These are phyloP conservation scores for Sussaba pulchella DNA, from an alignment of 2,888 invertebrate species.

Conservation along the genomic window DNA sequence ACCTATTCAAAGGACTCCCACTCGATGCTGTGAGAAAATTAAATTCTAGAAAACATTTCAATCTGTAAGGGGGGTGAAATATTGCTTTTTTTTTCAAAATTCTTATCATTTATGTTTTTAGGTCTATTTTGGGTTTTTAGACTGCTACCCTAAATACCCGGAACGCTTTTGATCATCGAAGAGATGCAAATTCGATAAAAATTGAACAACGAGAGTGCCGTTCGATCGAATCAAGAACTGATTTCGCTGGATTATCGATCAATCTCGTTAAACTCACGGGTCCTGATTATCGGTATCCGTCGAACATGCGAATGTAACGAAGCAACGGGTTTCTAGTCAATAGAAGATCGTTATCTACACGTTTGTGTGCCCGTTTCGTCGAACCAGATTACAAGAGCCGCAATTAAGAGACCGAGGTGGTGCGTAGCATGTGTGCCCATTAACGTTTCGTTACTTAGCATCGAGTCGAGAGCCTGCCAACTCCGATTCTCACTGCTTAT, in stretches of 20 bases:
- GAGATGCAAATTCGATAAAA: not conserved
- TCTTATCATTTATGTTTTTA: too few species aligned
- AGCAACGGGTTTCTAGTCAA: slow-evolving; percentile 8
- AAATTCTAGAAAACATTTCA: too few species aligned
- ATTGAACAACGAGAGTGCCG: not conserved
- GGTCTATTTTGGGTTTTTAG: too few species aligned
- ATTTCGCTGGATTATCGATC: not conserved
- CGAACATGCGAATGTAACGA: not conserved
- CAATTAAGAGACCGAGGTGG: slow-evolving; percentile 56
- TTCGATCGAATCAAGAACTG: not conserved
- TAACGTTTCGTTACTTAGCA: slow-evolving; percentile 38
- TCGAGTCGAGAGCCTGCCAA: slow-evolving; percentile 34
- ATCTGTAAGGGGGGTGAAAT: too few species aligned
- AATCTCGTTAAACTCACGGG: not conserved
- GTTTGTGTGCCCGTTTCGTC: slow-evolving; percentile 22
- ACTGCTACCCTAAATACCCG: too few species aligned
- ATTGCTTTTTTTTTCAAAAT: too few species aligned
- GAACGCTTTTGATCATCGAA: not conserved
- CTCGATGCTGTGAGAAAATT: too few species aligned
- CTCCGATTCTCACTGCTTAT: slow-evolving; percentile 12
- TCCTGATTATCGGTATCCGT: not conserved
- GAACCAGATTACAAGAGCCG: slow-evolving; percentile 18
- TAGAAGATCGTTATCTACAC: slow-evolving; percentile 42
- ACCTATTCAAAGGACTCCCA: too few species aligned
- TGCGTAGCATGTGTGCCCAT: slow-evolving; percentile 48